These are phyloP conservation scores for Cyprinodon tularosa DNA, from an alignment of 2,113 vertebrate species.

Conservation along the genomic window DNA sequence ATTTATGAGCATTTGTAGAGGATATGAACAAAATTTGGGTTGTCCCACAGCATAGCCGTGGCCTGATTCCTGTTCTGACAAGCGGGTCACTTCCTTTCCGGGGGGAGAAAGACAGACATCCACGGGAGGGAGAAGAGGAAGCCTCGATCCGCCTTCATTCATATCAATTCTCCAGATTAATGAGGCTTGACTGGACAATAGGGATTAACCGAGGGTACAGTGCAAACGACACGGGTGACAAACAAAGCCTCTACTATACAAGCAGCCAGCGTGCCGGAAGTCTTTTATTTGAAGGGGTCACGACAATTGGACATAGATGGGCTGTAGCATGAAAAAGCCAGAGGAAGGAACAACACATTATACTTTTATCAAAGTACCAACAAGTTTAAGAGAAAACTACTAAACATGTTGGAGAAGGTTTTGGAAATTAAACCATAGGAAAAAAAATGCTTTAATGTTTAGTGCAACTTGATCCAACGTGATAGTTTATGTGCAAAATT, in stretches of 20 bases:
- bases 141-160: constrained; percentile 61
- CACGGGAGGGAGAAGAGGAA: constrained; percentile 61
- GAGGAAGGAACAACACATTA: background rate
- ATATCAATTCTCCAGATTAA: constrained; percentile 70
- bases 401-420: background rate
- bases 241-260: constrained; percentile 68
- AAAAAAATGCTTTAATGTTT: background rate
- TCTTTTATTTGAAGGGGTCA: constrained; percentile 56
- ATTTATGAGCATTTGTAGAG: constrained; percentile 23
- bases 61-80: constrained; percentile 74
- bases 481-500: constrained; percentile 6
- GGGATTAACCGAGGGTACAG: constrained; percentile 63
- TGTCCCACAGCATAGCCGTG: constrained; percentile 68
- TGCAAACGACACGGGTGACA: constrained; percentile 60
- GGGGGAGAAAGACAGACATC: constrained; percentile 72
- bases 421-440: background rate
- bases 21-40: constrained; percentile 54
- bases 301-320: constrained; percentile 14
- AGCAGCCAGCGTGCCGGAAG: constrained; percentile 59
- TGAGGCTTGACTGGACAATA: constrained; percentile 68
- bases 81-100: constrained; percentile 78
- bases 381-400: background rate
- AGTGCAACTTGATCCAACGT: background rate
- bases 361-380: background rate
- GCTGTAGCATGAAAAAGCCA: background rate